Percentiles rank a stretch among this genome's conserved stretches.
Evolutionary conservation across 2,113 vertebrate genomes (phyloP).

Genomic region (Ceyx cyanopectus): DNA sequence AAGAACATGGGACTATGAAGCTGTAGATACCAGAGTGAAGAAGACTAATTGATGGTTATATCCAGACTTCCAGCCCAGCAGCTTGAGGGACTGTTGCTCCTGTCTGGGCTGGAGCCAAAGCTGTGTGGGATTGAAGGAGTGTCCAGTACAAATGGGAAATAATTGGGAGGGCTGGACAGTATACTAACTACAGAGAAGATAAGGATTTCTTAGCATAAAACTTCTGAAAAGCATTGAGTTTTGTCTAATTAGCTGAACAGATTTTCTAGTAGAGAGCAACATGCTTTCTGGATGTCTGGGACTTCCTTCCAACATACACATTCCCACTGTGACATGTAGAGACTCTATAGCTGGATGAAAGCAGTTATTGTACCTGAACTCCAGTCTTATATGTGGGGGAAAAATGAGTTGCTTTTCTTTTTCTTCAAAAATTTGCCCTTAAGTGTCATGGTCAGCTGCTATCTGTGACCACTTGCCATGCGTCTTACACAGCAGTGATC

Average conservation of each 20-base stretch:
- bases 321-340: not conserved
- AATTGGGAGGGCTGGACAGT: not conserved
- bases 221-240: not conserved
- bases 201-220: not conserved
- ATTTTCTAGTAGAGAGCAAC: not conserved
- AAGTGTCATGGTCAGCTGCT: not conserved
- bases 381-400: not conserved
- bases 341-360: not conserved
- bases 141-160: not conserved
- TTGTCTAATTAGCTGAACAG: not conserved
- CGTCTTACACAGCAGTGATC: not conserved
- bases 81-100: not conserved
- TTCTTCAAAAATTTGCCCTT: not conserved
- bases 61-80: not conserved
- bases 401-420: not conserved
- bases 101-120: not conserved
- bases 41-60: not conserved
- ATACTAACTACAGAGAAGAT: not conserved
- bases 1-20: not conserved
- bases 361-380: not conserved
- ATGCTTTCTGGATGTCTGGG: not conserved
- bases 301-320: not conserved
- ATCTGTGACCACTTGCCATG: not conserved
- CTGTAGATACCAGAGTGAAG: not conserved
- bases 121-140: not conserved